Conservation (phyloP, 2,888 invertebrate species). For the Achlya flavicornis region DNA sequence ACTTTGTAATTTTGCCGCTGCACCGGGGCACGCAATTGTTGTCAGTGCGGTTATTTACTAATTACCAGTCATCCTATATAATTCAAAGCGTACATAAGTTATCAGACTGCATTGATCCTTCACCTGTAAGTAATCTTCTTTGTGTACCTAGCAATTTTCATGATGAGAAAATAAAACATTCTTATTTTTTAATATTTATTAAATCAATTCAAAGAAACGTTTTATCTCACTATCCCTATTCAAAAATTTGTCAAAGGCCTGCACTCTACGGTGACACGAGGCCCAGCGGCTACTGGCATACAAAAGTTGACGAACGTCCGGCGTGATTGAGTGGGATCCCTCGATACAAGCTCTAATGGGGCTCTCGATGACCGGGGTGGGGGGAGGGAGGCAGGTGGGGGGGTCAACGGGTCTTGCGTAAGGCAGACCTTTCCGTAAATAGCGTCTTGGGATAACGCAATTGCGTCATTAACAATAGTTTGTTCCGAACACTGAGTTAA, state of each 20-base stretch:
- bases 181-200: no score
- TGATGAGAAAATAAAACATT: neutral
- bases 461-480: conserved; percentile 56
- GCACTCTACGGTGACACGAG: conserved; percentile 45
- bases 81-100: no score
- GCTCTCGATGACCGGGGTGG: conserved; percentile 49
- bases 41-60: no score
- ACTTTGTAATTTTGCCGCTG: no score
- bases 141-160: neutral
- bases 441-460: conserved; percentile 61
- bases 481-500: conserved; percentile 17
- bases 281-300: conserved; percentile 50
- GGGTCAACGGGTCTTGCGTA: conserved; percentile 54
- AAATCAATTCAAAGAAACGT: no score
- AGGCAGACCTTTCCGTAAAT: conserved; percentile 55
- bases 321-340: conserved; percentile 71
- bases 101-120: no score
- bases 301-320: conserved; percentile 75
- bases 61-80: no score
- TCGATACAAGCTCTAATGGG: conserved; percentile 73
- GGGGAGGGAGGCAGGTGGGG: conserved; percentile 14
- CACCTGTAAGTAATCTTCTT: no score
- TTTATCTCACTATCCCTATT: conserved; percentile 19
- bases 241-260: conserved; percentile 52
- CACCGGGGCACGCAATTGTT: no score